Evolutionary conservation across 92 coral and sea anemone genomes (phyloP).

Genomic region (Zoanthus solanderi): DNA sequence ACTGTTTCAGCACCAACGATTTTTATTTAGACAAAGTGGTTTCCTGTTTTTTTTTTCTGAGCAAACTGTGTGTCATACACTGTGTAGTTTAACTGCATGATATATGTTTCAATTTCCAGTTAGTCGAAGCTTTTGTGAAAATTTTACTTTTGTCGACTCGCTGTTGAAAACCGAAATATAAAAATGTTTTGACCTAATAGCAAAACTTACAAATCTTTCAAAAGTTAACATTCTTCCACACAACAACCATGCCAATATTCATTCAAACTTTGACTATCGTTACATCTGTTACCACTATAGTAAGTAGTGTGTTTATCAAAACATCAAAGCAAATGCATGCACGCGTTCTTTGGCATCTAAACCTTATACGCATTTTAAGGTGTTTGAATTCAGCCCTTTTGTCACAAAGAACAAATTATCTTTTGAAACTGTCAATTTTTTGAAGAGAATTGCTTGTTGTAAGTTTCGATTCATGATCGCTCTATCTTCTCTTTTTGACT

Average conservation of each 20-base stretch:
- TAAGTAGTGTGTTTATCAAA: background rate
- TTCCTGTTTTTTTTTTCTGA: constrained; percentile 22
- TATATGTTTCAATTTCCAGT: background rate
- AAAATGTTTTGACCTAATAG: background rate
- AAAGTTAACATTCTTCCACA: background rate
- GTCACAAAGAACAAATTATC: background rate
- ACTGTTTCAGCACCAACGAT: background rate
- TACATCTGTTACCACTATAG: background rate
- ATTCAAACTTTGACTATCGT: background rate
- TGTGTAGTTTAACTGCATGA: background rate
- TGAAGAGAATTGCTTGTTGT: background rate
- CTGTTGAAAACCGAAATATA: background rate
- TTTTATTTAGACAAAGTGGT: constrained; percentile 6
- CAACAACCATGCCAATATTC: constrained; percentile 4
- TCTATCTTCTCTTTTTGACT: background rate
- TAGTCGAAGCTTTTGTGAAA: background rate
- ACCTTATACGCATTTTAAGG: background rate
- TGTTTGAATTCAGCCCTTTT: background rate
- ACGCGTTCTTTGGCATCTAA: background rate
- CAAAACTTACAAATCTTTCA: background rate
- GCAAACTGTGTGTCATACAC: no score
- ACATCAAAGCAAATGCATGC: background rate
- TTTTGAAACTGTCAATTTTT: background rate
- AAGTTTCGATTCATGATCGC: background rate
- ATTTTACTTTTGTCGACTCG: background rate